Conservation (phyloP, 2,888 invertebrate species). For the Rhaphigaster nebulosa region DNA sequence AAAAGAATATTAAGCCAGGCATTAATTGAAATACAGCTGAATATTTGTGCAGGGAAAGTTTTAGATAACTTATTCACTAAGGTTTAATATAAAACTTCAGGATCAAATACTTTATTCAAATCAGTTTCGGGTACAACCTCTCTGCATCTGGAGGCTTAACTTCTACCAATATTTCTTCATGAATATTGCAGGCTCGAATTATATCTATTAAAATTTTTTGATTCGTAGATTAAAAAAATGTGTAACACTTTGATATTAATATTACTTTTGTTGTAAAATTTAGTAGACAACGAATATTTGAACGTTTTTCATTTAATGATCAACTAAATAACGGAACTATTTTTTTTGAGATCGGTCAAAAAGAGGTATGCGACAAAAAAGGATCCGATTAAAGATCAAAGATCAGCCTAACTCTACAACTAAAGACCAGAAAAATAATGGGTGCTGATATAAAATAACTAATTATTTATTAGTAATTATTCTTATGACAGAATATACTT, state of each 20-base stretch:
- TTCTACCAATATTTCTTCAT: neutral
- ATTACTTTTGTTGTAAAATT: too few species aligned
- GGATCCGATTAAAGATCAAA: too few species aligned
- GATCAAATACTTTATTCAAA: constrained; percentile 16
- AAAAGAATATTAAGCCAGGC: neutral
- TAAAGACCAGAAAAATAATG: neutral
- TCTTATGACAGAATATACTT: too few species aligned
- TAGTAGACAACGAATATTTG: too few species aligned
- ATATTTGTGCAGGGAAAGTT: neutral
- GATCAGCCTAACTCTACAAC: neutral
- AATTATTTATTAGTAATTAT: too few species aligned
- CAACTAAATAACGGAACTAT: neutral
- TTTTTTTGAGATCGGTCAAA: neutral
- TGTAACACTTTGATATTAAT: too few species aligned
- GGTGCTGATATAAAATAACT: neutral
- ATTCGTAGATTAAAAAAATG: too few species aligned
- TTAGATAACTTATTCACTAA: neutral
- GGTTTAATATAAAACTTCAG: neutral
- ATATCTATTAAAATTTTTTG: neutral
- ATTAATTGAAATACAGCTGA: neutral
- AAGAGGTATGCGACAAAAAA: too few species aligned
- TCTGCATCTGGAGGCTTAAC: neutral
- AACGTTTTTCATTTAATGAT: neutral
- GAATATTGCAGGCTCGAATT: neutral
- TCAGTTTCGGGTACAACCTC: neutral